Base-by-base conservation (phyloP, 2,113 vertebrate genomes). In the Carettochelys insculpta region DNA sequence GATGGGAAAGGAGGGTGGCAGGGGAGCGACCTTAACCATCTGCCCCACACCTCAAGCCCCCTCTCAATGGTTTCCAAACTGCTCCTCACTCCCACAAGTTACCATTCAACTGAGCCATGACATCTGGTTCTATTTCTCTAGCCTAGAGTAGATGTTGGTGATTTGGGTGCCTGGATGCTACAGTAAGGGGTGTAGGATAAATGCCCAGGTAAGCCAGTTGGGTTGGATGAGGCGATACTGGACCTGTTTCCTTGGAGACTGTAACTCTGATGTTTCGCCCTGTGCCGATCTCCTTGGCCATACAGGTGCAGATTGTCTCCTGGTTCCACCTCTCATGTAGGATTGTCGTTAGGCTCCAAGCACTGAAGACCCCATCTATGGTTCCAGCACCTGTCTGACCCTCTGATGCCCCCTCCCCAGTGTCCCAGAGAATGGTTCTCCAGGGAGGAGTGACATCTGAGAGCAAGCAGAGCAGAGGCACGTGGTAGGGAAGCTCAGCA, bases 301-400 rank as follows among this genome's bases (percentile, higher is more conserved):
- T 82, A 38, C 61, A 68, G 38, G 61, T 68, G 48, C 54, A 86
- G 0, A 1, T 3, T 0, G 4, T 80, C 11, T 34, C 11, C 71
- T 56, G 54, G 1, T 82, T 43, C 83, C 89, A 54, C 0, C 0
- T 11, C 71, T 90, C 11, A 1, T 54, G 41, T 0, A 14, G 6
- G 25, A 77, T 16, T 84, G 71, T n/a, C 34, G 19, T 2, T 73
- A 90, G 47, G 79, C 83, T 90, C 89, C 89, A 90, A 73, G 43
- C 25, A 2, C 54, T 54, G 48, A 68, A 41, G 41, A 77, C 10
- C 0, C 83, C 25, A 1, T 4, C 12, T 11, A 48, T 3, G 0
- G 53, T 71, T 73, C 34, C 0, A 1, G 77, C 38, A 3, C 1
- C 13, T 1, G 0, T 48, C 1, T 22, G 61, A 38, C 2, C 13